Evolutionary conservation across 2,797 vertebrate genomes (phyloP).

Genomic region (Thunnus albacares): DNA sequence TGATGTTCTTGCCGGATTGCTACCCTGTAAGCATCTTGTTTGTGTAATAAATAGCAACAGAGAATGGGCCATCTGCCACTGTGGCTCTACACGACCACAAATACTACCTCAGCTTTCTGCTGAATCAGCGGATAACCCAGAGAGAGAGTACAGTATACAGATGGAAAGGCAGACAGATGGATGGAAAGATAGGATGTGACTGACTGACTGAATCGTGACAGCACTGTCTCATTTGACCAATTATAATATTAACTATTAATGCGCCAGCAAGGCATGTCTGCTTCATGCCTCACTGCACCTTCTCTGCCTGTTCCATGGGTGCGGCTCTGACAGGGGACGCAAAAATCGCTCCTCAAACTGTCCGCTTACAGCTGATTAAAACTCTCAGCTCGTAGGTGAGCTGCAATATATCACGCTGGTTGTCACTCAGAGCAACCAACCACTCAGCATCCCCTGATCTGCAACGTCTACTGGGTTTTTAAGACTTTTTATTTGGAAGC

Average conservation of each 20-base stretch:
- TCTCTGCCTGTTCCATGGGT: conserved; percentile 37
- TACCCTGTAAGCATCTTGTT: conserved; percentile 20
- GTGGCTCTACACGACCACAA: conserved; percentile 57
- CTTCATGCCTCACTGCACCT: conserved; percentile 40
- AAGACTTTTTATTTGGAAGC: neutral
- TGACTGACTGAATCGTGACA: conserved; percentile 18
- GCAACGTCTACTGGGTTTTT: neutral
- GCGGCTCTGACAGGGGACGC: conserved; percentile 23
- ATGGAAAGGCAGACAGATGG: conserved; percentile 20
- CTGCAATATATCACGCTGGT: neutral
- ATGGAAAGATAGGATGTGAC: conserved; percentile 5
- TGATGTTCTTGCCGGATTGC: neutral
- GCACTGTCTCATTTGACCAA: conserved; percentile 36
- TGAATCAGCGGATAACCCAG: conserved; percentile 65
- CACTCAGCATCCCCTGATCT: conserved; percentile 2
- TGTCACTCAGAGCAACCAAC: conserved; percentile 28
- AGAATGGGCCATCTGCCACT: conserved; percentile 56
- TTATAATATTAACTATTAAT: conserved; percentile 72
- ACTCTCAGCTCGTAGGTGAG: conserved; percentile 16
- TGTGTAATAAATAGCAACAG: conserved; percentile 58
- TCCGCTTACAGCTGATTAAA: conserved; percentile 9
- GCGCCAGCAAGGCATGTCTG: conserved; percentile 17
- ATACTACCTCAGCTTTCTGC: conserved; percentile 56
- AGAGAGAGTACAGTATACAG: conserved; percentile 9
- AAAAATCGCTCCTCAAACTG: conserved; percentile 23